Percentiles rank a stretch among this genome's conserved stretches.
These are phyloP conservation scores for Porites cylindrica DNA, from an alignment of 92 coral and sea anemone species.

Conservation along the genomic window DNA sequence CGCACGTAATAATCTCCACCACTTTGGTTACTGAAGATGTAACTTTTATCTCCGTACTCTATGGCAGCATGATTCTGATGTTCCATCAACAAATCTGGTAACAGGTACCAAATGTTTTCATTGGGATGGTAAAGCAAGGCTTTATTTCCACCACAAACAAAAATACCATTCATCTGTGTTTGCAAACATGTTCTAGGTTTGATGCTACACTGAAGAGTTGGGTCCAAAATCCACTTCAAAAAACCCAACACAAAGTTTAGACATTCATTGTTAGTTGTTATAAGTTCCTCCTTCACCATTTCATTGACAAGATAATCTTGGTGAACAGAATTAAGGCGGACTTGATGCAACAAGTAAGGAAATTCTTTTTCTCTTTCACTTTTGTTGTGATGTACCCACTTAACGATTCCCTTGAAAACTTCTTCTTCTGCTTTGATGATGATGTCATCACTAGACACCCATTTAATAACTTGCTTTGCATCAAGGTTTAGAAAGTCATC, in stretches of 20 bases:
- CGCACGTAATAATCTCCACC: conserved; percentile 26
- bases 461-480: no score
- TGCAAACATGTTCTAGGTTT: no score
- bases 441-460: no score
- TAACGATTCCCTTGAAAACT: not conserved
- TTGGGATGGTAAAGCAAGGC: conserved; percentile 64
- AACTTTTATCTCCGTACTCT: conserved; percentile 50
- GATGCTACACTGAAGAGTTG: conserved; percentile 48
- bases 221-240: conserved; percentile 26
- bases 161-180: no score
- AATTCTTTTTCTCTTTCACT: not conserved
- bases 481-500: no score
- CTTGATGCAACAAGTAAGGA: no score
- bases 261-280: not conserved
- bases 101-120: conserved; percentile 62
- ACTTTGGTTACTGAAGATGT: conserved; percentile 60
- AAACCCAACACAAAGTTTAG: not conserved
- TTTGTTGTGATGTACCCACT: not conserved
- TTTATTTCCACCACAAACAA: no score
- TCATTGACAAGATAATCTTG: no score
- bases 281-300: no score
- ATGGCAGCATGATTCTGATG: conserved; percentile 60
- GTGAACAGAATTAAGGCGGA: no score
- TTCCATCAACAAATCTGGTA: conserved; percentile 44
- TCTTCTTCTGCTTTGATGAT: no score